phyloP scores from a whole-genome alignment of 2,888 invertebrate species.

The Phymatocera aterrima region DNA sequence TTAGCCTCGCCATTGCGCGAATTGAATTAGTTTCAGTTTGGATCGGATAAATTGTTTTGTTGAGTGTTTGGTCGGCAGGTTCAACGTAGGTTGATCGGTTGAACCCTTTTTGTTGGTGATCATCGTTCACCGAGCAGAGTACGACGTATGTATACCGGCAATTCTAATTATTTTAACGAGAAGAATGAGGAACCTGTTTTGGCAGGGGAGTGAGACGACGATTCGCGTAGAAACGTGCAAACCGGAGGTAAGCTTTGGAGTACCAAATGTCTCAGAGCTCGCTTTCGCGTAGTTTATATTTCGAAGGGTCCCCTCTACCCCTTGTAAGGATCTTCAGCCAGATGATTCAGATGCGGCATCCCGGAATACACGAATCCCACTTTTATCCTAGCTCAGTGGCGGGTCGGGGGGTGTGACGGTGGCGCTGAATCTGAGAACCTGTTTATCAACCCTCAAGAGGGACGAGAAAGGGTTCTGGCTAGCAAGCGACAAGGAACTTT shows the following conservation, averaged over 20 bases:
- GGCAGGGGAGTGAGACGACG: neutral
- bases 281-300: slow-evolving; percentile 25
- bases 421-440: slow-evolving; percentile 33
- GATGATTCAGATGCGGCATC: slow-evolving; percentile 40
- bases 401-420: slow-evolving; percentile 32
- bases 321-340: slow-evolving; percentile 35
- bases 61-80: too few species aligned
- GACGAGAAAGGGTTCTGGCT: neutral
- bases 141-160: neutral
- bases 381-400: slow-evolving; percentile 39
- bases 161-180: neutral
- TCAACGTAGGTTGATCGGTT: too few species aligned
- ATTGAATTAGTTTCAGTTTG: neutral
- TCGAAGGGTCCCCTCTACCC: slow-evolving; percentile 10
- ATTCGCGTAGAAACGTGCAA: neutral
- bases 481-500: slow-evolving; percentile 15
- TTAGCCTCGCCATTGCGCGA: too few species aligned
- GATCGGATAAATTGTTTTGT: neutral
- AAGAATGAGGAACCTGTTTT: neutral
- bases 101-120: neutral
- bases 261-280: slow-evolving; percentile 21
- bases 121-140: neutral
- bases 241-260: slow-evolving; percentile 11
- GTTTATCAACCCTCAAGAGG: slow-evolving; percentile 42
- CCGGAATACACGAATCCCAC: slow-evolving; percentile 39